Evolutionary conservation across 2,888 invertebrate genomes (phyloP).

Genomic region (Brachyopa scutellaris): DNA sequence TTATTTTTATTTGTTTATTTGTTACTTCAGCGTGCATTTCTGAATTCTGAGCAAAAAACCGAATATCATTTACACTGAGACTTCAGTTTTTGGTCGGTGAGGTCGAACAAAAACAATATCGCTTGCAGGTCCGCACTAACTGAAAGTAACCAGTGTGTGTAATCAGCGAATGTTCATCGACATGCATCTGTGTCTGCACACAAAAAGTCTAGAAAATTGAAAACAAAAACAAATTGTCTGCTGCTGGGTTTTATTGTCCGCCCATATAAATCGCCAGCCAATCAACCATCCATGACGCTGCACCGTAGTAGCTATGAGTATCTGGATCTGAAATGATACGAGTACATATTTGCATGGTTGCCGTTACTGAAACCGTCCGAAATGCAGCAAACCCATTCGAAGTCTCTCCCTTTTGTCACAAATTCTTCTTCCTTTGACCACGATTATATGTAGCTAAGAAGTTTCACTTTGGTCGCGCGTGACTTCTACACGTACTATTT

Average conservation of each 20-base stretch:
- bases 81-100: slow-evolving; percentile 9
- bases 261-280: slow-evolving; percentile 19
- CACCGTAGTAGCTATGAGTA: not conserved
- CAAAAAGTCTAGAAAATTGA: not conserved
- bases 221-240: slow-evolving; percentile 32
- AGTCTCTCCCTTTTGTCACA: too few species aligned
- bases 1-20: too few species aligned
- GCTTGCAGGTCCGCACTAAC: slow-evolving; percentile 5
- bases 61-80: slow-evolving; percentile 10
- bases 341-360: not conserved
- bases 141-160: slow-evolving; percentile 41
- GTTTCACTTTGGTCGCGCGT: too few species aligned
- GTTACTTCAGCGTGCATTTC: slow-evolving; percentile 1
- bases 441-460: too few species aligned
- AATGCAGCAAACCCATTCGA: slow-evolving; percentile 2
- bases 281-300: slow-evolving; percentile 15
- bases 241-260: slow-evolving; percentile 28
- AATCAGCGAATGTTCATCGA: slow-evolving; percentile 43
- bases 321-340: not conserved
- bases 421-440: too few species aligned
- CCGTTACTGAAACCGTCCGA: slow-evolving; percentile 3
- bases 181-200: not conserved
- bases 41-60: not conserved
- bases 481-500: too few species aligned
- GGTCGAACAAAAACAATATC: not conserved